Percentiles rank a stretch among this genome's conserved stretches.
phyloP scores from a whole-genome alignment of 64 coral and sea anemone genomes.

The Montipora sp. region DNA sequence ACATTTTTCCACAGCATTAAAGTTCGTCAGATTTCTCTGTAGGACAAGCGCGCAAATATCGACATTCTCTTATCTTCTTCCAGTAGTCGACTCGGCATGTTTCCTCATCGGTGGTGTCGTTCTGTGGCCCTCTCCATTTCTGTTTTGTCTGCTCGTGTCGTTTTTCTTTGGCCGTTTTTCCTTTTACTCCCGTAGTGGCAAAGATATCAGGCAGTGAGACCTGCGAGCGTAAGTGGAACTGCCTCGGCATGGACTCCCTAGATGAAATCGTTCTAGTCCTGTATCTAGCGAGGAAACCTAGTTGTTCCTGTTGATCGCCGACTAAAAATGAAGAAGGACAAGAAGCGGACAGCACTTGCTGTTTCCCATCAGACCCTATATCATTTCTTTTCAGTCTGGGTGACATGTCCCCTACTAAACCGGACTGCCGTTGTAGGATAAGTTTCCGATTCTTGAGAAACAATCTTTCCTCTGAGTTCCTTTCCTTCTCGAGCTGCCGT shows the following conservation, averaged over 20 bases:
- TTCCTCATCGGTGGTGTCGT: not conserved
- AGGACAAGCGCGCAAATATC: not conserved
- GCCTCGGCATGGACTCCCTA: not conserved
- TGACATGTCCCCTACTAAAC: not conserved
- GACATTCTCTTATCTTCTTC: slow-evolving; percentile 1
- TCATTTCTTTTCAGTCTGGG: not conserved
- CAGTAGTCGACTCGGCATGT: not conserved
- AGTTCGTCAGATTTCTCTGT: not conserved
- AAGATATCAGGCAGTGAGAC: not conserved
- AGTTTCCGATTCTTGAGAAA: slow-evolving; percentile 12
- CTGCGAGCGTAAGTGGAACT: not conserved
- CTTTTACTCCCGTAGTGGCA: not conserved
- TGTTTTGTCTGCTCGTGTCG: not conserved
- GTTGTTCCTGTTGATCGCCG: not conserved
- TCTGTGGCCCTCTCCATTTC: not conserved
- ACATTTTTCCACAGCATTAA: no score
- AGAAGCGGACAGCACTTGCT: not conserved
- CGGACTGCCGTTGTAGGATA: slow-evolving; percentile 12
- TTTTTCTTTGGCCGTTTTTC: not conserved
- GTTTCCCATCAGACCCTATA: not conserved
- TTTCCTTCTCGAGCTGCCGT: not conserved
- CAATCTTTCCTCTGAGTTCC: slow-evolving; percentile 6
- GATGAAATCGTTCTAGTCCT: not conserved
- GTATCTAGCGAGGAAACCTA: not conserved
- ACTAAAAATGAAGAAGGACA: no score